Percentiles rank a stretch among this genome's conserved stretches.
Evolutionary conservation across 2,797 vertebrate species (phyloP).

Genomic region (Argentina silus): DNA sequence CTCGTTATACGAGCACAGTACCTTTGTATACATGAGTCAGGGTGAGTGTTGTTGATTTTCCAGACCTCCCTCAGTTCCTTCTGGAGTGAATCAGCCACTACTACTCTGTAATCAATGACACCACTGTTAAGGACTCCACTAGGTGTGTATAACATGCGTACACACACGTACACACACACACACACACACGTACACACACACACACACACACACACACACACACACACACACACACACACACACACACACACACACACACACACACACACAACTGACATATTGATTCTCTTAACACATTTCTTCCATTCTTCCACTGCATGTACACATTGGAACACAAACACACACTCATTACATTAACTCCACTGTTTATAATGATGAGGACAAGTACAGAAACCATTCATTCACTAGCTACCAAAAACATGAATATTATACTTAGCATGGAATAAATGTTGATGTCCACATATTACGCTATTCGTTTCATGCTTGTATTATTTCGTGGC

Average conservation of each 20-base stretch:
- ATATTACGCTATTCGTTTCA: not conserved
- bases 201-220: conserved; percentile 26
- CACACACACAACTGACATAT: not conserved
- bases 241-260: conserved; percentile 18
- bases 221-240: conserved; percentile 17
- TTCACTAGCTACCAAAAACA: not conserved
- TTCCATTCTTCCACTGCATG: too few relatives aligned
- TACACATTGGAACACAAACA: not conserved
- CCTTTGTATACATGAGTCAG: conserved; percentile 47
- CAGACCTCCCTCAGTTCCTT: conserved; percentile 41
- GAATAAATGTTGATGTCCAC: not conserved
- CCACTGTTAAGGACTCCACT: conserved; percentile 42
- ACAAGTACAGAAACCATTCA: conserved; percentile 4
- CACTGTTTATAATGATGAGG: not conserved
- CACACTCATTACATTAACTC: not conserved
- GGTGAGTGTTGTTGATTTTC: conserved; percentile 43
- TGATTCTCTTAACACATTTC: too few relatives aligned
- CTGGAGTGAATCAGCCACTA: conserved; percentile 13
- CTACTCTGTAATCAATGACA: conserved; percentile 40
- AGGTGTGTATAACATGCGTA: not conserved
- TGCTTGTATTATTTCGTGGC: not conserved
- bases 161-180: conserved; percentile 26
- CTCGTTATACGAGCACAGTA: not conserved
- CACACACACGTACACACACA: conserved; percentile 14
- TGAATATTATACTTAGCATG: not conserved